Percentiles rank a stretch among this genome's conserved stretches.
Conservation (phyloP, 2,888 invertebrate genomes). For the Linyphia triangularis region DNA sequence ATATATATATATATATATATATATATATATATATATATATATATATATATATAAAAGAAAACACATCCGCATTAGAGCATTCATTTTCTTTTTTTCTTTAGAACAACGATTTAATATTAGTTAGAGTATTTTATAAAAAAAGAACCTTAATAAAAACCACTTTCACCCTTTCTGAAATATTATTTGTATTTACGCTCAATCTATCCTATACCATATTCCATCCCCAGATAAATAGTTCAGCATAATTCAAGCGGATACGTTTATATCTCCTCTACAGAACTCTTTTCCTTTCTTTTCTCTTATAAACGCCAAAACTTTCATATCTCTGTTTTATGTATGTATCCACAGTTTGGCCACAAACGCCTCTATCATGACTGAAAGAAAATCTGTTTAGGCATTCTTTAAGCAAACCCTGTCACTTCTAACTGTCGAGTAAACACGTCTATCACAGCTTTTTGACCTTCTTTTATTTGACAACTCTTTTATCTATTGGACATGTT, state of each 20-base stretch:
- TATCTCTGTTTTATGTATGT: conserved; percentile 5
- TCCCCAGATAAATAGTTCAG: conserved; percentile 39
- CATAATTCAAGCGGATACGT: conserved; percentile 37
- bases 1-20: too few relatives aligned
- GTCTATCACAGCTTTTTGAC: conserved; percentile 6
- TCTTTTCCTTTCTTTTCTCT: conserved; percentile 22
- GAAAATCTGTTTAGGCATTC: conserved; percentile 27
- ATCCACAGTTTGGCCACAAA: background rate
- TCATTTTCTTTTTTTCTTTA: too few relatives aligned
- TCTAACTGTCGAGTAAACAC: background rate
- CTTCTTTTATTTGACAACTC: background rate
- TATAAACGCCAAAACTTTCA: conserved; percentile 47
- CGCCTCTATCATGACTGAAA: background rate
- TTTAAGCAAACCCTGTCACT: conserved; percentile 27
- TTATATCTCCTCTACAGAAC: conserved; percentile 15
- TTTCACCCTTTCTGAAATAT: too few relatives aligned
- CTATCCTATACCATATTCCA: too few relatives aligned
- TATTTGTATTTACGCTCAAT: background rate
- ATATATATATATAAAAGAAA: too few relatives aligned
- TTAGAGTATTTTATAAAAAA: too few relatives aligned
- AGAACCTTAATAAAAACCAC: too few relatives aligned
- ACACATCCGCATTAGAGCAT: too few relatives aligned
- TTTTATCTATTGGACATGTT: too few relatives aligned
- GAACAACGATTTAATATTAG: too few relatives aligned
- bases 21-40: too few relatives aligned